Percentiles rank a stretch among this genome's conserved stretches.
These are phyloP conservation scores for Cremastinae sp. DNA, from an alignment of 2,888 invertebrate genomes.

Conservation along the genomic window DNA sequence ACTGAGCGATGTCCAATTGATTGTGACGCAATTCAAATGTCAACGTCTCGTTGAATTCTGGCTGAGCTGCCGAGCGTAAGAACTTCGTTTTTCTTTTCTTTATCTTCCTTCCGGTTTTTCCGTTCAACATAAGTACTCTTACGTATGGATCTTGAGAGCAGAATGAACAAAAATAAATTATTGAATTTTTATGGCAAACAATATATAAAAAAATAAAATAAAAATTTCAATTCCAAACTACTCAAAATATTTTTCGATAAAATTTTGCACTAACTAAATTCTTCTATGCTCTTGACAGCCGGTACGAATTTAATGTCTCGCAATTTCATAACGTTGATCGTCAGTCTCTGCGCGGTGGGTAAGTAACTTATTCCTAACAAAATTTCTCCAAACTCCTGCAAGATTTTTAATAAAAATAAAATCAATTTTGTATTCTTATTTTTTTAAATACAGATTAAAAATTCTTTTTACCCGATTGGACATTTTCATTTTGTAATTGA, in stretches of 20 bases:
- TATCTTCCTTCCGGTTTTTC: slow-evolving; percentile 77
- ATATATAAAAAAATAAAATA: background rate
- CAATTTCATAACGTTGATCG: slow-evolving; percentile 80
- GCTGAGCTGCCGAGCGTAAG: slow-evolving; percentile 70
- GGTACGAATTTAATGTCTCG: slow-evolving; percentile 77
- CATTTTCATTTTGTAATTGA: slow-evolving; percentile 79
- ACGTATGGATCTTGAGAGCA: slow-evolving; percentile 78
- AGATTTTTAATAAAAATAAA: slow-evolving; percentile 39
- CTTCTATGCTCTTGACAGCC: slow-evolving; percentile 70
- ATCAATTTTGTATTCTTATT: background rate
- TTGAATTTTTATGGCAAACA: too few species aligned
- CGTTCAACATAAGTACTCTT: slow-evolving; percentile 78
- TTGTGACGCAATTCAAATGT: slow-evolving; percentile 78
- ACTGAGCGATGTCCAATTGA: slow-evolving; percentile 78
- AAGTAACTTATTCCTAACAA: slow-evolving; percentile 80
- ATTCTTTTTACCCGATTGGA: slow-evolving; percentile 76
- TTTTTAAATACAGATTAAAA: too few species aligned
- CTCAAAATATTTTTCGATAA: too few species aligned
- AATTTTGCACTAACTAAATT: slow-evolving; percentile 77
- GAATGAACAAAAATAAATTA: slow-evolving; percentile 21
- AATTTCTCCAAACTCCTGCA: slow-evolving; percentile 80
- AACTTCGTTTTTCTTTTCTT: slow-evolving; percentile 79
- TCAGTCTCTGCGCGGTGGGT: slow-evolving; percentile 81
- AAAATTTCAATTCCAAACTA: too few species aligned
- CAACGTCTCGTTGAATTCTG: slow-evolving; percentile 80